These are phyloP conservation scores for Drosophila orosa DNA, from an alignment of 1,140 invertebrate species.

Conservation along the genomic window DNA sequence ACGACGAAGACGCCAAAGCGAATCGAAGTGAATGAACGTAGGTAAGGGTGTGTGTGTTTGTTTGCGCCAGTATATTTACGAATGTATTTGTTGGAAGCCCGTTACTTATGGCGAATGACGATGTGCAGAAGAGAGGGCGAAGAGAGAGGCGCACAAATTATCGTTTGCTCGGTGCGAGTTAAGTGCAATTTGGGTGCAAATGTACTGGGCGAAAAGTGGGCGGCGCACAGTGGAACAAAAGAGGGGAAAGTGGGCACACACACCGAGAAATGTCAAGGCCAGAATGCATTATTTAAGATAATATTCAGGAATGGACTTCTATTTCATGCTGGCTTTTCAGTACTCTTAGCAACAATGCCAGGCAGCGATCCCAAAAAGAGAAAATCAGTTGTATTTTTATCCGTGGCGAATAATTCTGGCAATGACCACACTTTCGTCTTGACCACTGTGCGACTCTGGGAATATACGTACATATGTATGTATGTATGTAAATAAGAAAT, in stretches of 20 bases:
- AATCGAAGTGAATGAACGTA: slow-evolving; percentile 66
- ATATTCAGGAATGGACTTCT: background rate
- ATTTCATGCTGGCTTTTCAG: background rate
- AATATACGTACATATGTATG: background rate
- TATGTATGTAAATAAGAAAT: background rate
- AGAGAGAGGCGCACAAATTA: slow-evolving; percentile 19
- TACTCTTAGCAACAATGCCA: background rate
- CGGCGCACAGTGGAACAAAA: slow-evolving; percentile 26
- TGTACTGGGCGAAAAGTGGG: slow-evolving; percentile 49
- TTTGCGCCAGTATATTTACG: background rate
- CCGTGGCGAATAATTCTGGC: background rate
- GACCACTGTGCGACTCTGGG: background rate
- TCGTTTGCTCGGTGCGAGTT: slow-evolving; percentile 14
- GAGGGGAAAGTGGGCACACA: background rate
- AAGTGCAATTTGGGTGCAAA: slow-evolving; percentile 58
- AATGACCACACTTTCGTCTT: background rate
- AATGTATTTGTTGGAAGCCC: slow-evolving; percentile 8
- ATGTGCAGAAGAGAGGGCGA: background rate
- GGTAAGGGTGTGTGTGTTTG: slow-evolving; percentile 15
- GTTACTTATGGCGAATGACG: slow-evolving; percentile 40
- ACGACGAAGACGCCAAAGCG: slow-evolving; percentile 43
- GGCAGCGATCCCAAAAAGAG: background rate
- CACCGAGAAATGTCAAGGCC: slow-evolving; percentile 16
- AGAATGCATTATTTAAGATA: slow-evolving; percentile 13
- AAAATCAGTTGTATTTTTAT: background rate